These are phyloP conservation scores for Prorops nasuta DNA, from an alignment of 1,140 invertebrate species.

Conservation along the genomic window DNA sequence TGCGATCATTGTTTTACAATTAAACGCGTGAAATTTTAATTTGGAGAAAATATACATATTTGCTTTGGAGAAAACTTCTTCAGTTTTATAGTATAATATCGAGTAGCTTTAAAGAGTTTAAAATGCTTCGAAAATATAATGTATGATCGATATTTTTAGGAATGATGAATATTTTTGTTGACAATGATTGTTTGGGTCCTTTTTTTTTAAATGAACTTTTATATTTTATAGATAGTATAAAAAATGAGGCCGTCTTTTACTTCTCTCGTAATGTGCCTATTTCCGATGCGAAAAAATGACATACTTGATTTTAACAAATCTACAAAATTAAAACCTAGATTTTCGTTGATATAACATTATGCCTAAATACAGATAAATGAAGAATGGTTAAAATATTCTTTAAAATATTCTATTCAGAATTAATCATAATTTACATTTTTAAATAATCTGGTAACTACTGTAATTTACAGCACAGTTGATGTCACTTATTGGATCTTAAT, in stretches of 20 bases:
- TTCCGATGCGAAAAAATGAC: too few species aligned
- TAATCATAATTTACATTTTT: not conserved
- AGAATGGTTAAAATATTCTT: not conserved
- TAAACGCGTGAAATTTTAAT: not conserved
- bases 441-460: not conserved
- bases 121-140: constrained; percentile 2
- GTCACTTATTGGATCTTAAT: not conserved
- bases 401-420: not conserved
- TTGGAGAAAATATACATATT: not conserved
- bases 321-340: too few species aligned
- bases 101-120: not conserved
- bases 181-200: not conserved
- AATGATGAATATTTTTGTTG: constrained; percentile 3
- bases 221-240: not conserved
- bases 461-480: not conserved
- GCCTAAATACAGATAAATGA: not conserved
- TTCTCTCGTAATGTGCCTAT: not conserved
- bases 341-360: too few species aligned
- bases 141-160: not conserved
- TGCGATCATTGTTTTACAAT: too few species aligned
- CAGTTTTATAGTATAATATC: not conserved
- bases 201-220: not conserved
- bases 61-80: not conserved
- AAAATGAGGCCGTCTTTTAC: not conserved
- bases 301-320: too few species aligned